These are phyloP conservation scores for Conops quadrifasciatus DNA, from an alignment of 2,888 invertebrate species.

Conservation along the genomic window DNA sequence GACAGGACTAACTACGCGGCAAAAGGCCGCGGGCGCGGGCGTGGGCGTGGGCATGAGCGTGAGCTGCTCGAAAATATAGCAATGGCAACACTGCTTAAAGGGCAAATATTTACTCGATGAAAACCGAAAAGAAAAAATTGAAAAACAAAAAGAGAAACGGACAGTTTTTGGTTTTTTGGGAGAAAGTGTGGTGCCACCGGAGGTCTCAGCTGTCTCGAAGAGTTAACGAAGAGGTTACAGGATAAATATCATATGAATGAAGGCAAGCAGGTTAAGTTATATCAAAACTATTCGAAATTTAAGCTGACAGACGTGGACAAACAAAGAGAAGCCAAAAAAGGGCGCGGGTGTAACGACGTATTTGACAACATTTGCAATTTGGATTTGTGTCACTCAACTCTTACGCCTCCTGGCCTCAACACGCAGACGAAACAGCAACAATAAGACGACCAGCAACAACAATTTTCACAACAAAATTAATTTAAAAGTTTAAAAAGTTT, in stretches of 20 bases:
- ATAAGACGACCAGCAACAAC: neutral
- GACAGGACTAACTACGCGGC: too few relatives aligned
- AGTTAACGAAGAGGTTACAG: neutral
- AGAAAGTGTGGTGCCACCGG: neutral
- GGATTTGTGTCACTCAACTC: conserved; percentile 18
- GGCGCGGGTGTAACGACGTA: too few relatives aligned
- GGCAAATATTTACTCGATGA: conserved; percentile 15
- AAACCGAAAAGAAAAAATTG: neutral
- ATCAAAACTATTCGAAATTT: too few relatives aligned
- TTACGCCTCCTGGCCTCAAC: neutral
- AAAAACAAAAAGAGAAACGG: neutral
- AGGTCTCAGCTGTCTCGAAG: neutral
- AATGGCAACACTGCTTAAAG: conserved; percentile 22
- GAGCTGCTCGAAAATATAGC: too few relatives aligned
- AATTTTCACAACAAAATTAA: conserved; percentile 52
- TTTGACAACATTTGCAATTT: neutral
- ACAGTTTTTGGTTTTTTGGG: too few relatives aligned
- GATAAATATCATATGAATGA: too few relatives aligned
- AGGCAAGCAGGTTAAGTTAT: too few relatives aligned
- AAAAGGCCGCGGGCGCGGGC: neutral
- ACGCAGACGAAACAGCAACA: conserved; percentile 28
- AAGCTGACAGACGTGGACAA: too few relatives aligned
- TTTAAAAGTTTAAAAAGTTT: conserved; percentile 58
- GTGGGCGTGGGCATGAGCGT: too few relatives aligned
- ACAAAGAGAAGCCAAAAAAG: too few relatives aligned